A percentile compares a stretch with the other conserved stretches of the same genome.
Conservation (phyloP, 1,140 invertebrate species). For the Drosophila mauritiana region DNA sequence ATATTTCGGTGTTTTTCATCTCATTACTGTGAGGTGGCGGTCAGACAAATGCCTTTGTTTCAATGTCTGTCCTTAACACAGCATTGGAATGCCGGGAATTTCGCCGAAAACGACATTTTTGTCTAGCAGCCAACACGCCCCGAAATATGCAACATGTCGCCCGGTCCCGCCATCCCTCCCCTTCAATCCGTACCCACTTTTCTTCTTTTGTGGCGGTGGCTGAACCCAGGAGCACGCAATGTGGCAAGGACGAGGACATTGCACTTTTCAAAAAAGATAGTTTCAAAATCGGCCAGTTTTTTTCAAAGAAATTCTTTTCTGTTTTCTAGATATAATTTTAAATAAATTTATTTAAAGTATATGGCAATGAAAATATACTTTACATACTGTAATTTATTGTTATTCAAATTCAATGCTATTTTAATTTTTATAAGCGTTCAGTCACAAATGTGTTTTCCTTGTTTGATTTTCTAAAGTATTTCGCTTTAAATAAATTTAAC, state of each 20-base stretch:
- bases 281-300: no score
- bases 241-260: conserved; percentile 17
- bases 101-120: conserved; percentile 54
- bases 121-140: conserved; percentile 58
- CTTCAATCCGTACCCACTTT: conserved; percentile 3
- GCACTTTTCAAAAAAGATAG: conserved; percentile 1
- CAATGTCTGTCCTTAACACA: conserved; percentile 62
- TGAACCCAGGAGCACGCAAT: conserved; percentile 58
- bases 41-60: conserved; percentile 38
- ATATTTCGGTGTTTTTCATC: conserved; percentile 41
- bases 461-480: no score
- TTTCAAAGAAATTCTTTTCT: no score
- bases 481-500: no score
- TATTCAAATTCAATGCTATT: no score
- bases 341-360: no score
- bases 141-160: conserved; percentile 61
- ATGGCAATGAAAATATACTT: no score
- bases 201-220: conserved; percentile 22
- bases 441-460: no score
- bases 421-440: no score
- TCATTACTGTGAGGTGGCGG: conserved; percentile 40
- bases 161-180: conserved; percentile 6
- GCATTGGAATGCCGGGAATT: conserved; percentile 58
- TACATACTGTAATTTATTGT: no score
- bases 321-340: no score